These are phyloP conservation scores for Drosophila persimilis DNA, from an alignment of 1,140 invertebrate species.

Conservation along the genomic window DNA sequence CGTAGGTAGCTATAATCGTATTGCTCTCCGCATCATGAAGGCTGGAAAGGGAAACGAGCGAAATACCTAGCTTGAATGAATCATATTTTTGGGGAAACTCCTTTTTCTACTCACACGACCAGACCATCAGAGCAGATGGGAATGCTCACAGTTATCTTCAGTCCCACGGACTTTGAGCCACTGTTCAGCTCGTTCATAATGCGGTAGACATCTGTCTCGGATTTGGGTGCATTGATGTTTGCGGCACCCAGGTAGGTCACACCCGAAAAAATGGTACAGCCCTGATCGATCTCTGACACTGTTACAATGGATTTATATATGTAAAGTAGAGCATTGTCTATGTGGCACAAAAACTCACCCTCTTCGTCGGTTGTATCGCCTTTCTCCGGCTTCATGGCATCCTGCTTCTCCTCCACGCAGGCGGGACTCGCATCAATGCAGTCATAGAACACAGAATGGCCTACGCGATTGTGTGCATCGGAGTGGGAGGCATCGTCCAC, in stretches of 20 bases:
- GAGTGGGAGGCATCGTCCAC: conserved; percentile 73
- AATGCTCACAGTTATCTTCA: conserved; percentile 95
- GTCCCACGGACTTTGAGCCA: conserved; percentile 86
- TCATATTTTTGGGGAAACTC: background rate
- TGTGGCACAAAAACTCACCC: conserved; percentile 82
- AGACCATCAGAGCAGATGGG: conserved; percentile 94
- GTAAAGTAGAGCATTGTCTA: too few species aligned
- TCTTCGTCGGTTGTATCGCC: conserved; percentile 87
- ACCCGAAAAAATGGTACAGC: conserved; percentile 95
- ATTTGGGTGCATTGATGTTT: conserved; percentile 95
- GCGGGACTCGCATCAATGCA: conserved; percentile 84
- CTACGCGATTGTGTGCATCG: conserved; percentile 74
- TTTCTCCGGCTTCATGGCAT: conserved; percentile 89
- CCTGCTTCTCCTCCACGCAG: conserved; percentile 87
- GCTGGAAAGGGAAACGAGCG: conserved; percentile 83
- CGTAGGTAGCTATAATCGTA: conserved; percentile 93
- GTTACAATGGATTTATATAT: conserved; percentile 35
- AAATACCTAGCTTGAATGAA: background rate
- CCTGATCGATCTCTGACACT: conserved; percentile 91
- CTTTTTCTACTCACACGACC: conserved; percentile 87
- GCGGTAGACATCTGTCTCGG: conserved; percentile 96
- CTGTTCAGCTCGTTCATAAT: conserved; percentile 96
- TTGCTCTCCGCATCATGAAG: conserved; percentile 93
- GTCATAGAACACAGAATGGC: conserved; percentile 84
- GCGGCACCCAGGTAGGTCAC: conserved; percentile 97